Evolutionary conservation across 2,113 vertebrate genomes (phyloP), one percentile per base, ranked within the genome.

Genomic region (Rhabdornis inornatus): DNA sequence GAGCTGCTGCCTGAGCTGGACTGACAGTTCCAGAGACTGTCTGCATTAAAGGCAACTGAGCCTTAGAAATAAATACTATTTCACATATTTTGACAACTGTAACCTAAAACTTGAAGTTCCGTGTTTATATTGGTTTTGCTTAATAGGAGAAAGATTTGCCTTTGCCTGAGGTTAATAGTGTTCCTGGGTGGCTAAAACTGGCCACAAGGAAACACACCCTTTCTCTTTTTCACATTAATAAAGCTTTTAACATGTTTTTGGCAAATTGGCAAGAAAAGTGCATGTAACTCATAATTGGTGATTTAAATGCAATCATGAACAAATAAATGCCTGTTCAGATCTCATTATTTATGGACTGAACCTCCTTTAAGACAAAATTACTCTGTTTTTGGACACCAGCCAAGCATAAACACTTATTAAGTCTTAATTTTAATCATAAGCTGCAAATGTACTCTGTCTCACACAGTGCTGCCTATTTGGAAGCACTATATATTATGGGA

Each of bases 271-370:
- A 97, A 97, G 96, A 98, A 97, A 97, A 97, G 89, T 87, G 78
- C 87, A 5, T 97, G 97, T 97, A 98, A 96, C 92, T 97, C 97
- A 96, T 98, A 98, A 98, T 98, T 98, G 97, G 97, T 93, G 97
- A 98, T 97, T 98, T 98, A 97, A 98, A 96, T 85, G 93, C 96
- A 97, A 97, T 97, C 93, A 96, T 80, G 98, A 98, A 98, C 98
- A 98, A 97, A 98, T 97, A 98, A 98, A 97, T 96, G 94, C 96
- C 97, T 98, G 97, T 97, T 97, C 80, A 97, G 95, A 95, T 98
- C 98, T 98, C 97, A 97, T 98, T 98, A 98, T 98, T 98, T 98
- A 98, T 94, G 97, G 96, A 97, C 97, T 87, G 93, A 97, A 97
- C 92, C 95, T 97, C 91, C 96, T 97, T 95, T 93, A 94, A 97